Percentiles rank a stretch among this genome's conserved stretches.
These are phyloP conservation scores for Aspidiotus destructor DNA, from an alignment of 2,888 invertebrate species.

Conservation along the genomic window DNA sequence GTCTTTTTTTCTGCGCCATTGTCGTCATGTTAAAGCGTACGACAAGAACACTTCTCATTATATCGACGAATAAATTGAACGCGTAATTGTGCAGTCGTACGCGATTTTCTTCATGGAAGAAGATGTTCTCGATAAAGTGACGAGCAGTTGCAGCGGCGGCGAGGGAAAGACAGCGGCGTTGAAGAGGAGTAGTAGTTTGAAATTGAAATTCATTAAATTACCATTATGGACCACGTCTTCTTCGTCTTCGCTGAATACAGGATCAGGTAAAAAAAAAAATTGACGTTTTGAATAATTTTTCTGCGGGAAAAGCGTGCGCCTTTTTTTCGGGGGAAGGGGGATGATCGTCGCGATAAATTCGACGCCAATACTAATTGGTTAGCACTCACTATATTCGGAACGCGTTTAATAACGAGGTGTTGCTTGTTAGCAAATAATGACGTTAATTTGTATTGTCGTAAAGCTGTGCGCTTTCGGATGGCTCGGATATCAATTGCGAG, in stretches of 20 bases:
- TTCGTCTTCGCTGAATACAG: slow-evolving; percentile 18
- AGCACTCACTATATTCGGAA: no score
- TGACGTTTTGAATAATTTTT: not conserved
- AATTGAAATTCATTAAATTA: slow-evolving; percentile 28
- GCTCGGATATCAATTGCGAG: no score
- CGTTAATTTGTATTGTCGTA: no score
- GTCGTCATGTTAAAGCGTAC: no score
- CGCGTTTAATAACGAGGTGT: no score
- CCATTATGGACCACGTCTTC: slow-evolving; percentile 28
- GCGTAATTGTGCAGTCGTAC: no score
- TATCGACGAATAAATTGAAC: no score
- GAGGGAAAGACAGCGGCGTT: slow-evolving; percentile 10
- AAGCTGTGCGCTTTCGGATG: no score
- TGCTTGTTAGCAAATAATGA: no score
- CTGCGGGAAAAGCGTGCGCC: not conserved
- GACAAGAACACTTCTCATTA: no score
- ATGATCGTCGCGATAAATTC: not conserved
- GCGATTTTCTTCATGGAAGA: not conserved
- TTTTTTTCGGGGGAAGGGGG: not conserved
- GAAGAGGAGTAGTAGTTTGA: slow-evolving; percentile 31
- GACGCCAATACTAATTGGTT: no score
- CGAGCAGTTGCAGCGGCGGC: not conserved
- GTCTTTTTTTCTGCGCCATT: no score
- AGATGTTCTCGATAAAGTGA: not conserved
- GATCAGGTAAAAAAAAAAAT: slow-evolving; percentile 14